Percentiles rank a stretch among this genome's conserved stretches.
These are phyloP conservation scores for Brienomyrus longianalis DNA, from an alignment of 2,113 vertebrate species.

Conservation along the genomic window DNA sequence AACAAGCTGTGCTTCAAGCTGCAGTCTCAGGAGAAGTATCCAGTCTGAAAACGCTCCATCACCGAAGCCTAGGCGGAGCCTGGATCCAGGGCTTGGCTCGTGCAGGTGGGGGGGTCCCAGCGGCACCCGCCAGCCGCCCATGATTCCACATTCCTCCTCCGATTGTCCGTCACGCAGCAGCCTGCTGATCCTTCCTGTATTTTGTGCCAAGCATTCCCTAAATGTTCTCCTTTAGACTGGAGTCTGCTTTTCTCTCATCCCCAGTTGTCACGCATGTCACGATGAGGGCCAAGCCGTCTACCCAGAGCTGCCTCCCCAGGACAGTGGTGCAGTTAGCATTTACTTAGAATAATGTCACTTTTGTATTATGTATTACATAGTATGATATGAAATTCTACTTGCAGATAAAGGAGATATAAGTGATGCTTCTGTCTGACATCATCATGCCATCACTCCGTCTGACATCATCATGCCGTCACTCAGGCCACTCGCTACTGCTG, in stretches of 20 bases:
- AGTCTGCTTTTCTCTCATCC: neutral
- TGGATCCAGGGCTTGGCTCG: neutral
- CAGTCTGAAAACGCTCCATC: neutral
- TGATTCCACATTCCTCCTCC: neutral
- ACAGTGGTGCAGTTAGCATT: neutral
- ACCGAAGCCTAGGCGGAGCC: neutral
- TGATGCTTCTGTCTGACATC: neutral
- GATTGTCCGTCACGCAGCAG: neutral
- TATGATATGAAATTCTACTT: neutral
- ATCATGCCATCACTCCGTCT: neutral
- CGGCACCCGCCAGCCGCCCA: neutral
- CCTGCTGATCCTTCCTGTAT: neutral
- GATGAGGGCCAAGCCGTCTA: neutral
- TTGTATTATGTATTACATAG: neutral
- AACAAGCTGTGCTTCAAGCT: slow-evolving; percentile 16
- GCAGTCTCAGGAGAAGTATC: neutral
- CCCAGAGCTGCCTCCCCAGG: neutral
- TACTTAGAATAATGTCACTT: neutral
- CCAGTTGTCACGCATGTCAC: neutral
- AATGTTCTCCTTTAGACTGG: neutral
- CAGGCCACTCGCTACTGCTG: neutral
- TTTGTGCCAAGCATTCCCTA: neutral
- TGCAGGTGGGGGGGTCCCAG: neutral
- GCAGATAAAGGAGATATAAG: neutral
- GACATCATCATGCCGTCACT: neutral